Base-by-base conservation (phyloP, 2,113 vertebrate genomes). In the Pelecanoides urinatrix region DNA sequence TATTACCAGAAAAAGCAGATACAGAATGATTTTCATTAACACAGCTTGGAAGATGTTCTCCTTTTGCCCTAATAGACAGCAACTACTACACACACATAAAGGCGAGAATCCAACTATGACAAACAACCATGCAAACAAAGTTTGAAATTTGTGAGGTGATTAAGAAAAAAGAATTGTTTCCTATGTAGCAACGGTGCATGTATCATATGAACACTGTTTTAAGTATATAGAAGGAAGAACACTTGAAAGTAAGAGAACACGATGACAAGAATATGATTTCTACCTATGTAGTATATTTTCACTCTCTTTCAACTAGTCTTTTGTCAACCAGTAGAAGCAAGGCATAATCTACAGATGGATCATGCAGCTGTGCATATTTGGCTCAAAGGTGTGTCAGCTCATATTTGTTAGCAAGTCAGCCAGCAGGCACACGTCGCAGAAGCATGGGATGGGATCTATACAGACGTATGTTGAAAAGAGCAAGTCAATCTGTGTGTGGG, bases 381-480 rank as follows among this genome's bases (percentile, higher is more conserved):
- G 88, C 74, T 92, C 78, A 88, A 47, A 88, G 74, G 74, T 88
- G 94, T 90, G 88, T 79, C 94, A 86, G 82, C 40, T 82, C 55
- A 0, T 32, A 23, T 90, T 85, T 93, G 90, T 30, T 81, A 55
- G 15, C 45, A 30, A 81, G 59, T 18, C 94, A 93, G 90, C 90
- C 85, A 59, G n/a, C 53, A 78, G 68, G 81, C 66, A 67, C 42
- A 1, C 3, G 66, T n/a, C 5, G 3, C 52, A 59, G 68, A 14
- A 58, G 56, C 62, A 30, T 0, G 4, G 81, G 65, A n/a, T 32
- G 63, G 66, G 40, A 94, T 70, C 40, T 5, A 21, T 36, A 47
- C 34, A 52, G 73, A 65, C 0, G 0, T 30, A 16, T 52, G 40
- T 27, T 72, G 32, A 79, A 88, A 88, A 79, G 71, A 90, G 67